These are phyloP conservation scores for Intellagama lesueurii DNA, from an alignment of 2,797 vertebrate species.

Conservation along the genomic window DNA sequence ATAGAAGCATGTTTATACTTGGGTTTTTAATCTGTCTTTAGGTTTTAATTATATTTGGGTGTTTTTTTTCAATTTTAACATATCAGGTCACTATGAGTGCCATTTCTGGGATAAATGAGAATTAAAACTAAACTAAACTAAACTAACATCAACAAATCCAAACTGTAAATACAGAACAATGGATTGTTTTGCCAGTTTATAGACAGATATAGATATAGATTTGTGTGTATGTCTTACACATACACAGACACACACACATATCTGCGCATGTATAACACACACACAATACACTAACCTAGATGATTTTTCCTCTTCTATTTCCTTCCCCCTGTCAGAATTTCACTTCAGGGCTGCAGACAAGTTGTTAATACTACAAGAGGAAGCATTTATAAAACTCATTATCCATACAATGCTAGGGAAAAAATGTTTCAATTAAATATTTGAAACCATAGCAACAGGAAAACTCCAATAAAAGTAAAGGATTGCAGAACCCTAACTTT, in stretches of 20 bases:
- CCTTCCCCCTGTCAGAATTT: neutral
- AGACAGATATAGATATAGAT: no score
- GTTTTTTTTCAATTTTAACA: no score
- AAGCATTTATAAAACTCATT: conserved; percentile 54
- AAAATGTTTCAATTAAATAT: conserved; percentile 70
- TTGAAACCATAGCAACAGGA: conserved; percentile 78
- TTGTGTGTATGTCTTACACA: no score
- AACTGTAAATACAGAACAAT: neutral
- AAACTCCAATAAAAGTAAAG: conserved; percentile 65
- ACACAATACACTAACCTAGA: neutral
- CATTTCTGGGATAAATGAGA: neutral
- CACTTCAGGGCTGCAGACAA: neutral
- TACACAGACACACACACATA: no score
- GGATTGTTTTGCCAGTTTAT: no score
- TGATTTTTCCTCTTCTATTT: neutral
- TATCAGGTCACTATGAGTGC: neutral
- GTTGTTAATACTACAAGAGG: neutral
- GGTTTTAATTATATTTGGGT: no score
- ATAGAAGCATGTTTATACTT: neutral
- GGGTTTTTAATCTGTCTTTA: neutral
- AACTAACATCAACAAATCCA: neutral
- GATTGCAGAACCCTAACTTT: conserved; percentile 58
- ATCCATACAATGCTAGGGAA: conserved; percentile 50
- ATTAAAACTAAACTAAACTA: neutral
- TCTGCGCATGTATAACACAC: no score